Base-by-base conservation (phyloP, 2,888 invertebrate species). In the Drosophila conformis region DNA sequence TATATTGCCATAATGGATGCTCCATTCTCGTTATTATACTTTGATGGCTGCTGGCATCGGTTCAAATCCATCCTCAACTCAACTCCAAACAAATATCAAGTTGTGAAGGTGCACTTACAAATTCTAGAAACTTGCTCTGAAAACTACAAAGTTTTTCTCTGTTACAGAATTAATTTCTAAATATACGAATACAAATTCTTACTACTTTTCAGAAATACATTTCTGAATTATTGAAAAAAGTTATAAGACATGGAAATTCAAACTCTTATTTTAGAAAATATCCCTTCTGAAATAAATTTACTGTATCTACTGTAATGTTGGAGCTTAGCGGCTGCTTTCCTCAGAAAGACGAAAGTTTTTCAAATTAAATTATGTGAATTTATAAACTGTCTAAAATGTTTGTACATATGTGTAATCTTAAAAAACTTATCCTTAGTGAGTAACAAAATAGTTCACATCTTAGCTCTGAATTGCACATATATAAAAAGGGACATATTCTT, bases 1-100 rank as follows among this genome's bases (percentile, higher is more conserved):
- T 46, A 52, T 42, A 62, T 65, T 36, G 52, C 35, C 35, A 13
- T 42, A 62, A 46, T 66, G 13, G 52, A 63, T 31, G 35, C 29
- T 62, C 13, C 21, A 29, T 13, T 7, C 35, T 31, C 29, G 21
- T 31, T 27, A 31, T 29, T 29, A 21, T 18, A 15, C 33, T 33
- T 10, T 31, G 25, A 64, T 49, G 4, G 64, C 35, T 38, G 31
- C 8, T n/a, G 33, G 53, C 36, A 53, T 33, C 58, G 36, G 36
- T 18, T 38, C 13, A 29, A 29, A 36, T 31, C 35, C 35, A 52
- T 40, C 25, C 36, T 33, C 46, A 38, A 13, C 38, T 56, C 56
- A 33, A 31, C 33, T 48, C 54, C 21, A 53, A 48, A 27, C 27
- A 15, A 29, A 27, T 40, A 31, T 38, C 6, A 13, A 40, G 38